Evolutionary conservation across 2,888 invertebrate species (phyloP).

Genomic region (Eupeodes luniger): DNA sequence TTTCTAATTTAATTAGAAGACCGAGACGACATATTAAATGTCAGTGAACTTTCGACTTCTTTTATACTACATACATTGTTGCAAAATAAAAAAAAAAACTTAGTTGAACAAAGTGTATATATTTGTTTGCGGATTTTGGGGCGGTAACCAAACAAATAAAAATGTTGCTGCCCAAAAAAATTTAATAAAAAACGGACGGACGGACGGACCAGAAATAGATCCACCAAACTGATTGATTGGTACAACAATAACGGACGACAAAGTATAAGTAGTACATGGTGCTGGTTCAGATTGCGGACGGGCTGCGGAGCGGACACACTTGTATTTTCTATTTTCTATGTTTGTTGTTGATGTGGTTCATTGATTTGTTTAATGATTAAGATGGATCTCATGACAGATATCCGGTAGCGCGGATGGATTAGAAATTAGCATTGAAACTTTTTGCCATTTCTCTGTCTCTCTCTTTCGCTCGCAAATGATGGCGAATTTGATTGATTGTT

Average conservation of each 20-base stretch:
- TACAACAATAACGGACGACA: background rate
- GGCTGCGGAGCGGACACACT: slow-evolving; percentile 4
- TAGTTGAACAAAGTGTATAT: background rate
- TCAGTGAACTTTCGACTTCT: slow-evolving; percentile 51
- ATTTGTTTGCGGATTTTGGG: slow-evolving; percentile 3
- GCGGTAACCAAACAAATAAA: slow-evolving; percentile 32
- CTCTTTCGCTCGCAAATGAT: background rate
- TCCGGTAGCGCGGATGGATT: slow-evolving; percentile 48
- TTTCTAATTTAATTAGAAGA: slow-evolving; percentile 42
- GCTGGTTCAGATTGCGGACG: background rate
- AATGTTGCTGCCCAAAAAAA: slow-evolving; percentile 33
- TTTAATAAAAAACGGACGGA: background rate
- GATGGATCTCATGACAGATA: slow-evolving; percentile 49
- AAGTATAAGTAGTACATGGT: background rate
- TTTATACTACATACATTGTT: background rate
- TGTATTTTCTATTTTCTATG: slow-evolving; percentile 5
- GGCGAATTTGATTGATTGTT: slow-evolving; percentile 46
- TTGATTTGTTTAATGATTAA: slow-evolving; percentile 62
- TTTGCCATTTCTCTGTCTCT: slow-evolving; percentile 58
- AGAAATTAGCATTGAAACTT: slow-evolving; percentile 74
- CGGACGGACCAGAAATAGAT: background rate
- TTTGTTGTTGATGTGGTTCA: slow-evolving; percentile 51
- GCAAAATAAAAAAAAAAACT: slow-evolving; percentile 9
- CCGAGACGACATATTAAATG: slow-evolving; percentile 33
- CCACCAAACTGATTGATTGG: background rate